Evolutionary conservation across 2,888 invertebrate species (phyloP).

Genomic region (Baronia brevicornis): DNA sequence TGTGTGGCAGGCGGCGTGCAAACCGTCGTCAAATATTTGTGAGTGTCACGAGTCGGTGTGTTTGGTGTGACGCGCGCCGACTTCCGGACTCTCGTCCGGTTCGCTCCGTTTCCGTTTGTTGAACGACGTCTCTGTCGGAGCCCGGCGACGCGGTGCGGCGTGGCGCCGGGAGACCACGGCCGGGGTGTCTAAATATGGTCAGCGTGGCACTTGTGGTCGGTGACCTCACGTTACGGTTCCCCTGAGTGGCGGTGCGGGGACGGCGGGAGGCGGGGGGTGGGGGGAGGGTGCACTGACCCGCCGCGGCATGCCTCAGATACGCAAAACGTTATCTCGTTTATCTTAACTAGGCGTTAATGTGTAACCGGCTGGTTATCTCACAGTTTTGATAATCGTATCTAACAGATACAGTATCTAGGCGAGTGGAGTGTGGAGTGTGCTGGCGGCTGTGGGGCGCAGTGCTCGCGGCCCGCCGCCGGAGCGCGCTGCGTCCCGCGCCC

Average conservation of each 20-base stretch:
- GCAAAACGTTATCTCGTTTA: conserved; percentile 72
- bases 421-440: conserved; percentile 17
- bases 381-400: conserved; percentile 65
- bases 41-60: too few species aligned
- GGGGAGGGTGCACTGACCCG: conserved; percentile 46
- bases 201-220: background rate
- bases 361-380: conserved; percentile 64
- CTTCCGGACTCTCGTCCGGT: too few species aligned
- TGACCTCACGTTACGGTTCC: background rate
- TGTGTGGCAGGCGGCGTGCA: background rate
- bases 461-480: conserved; percentile 22
- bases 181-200: too few species aligned
- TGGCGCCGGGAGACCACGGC: too few species aligned
- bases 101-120: too few species aligned
- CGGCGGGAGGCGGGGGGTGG: background rate
- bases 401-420: conserved; percentile 57
- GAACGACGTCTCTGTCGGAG: too few species aligned
- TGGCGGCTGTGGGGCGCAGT: conserved; percentile 38
- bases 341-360: conserved; percentile 71
- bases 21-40: conserved; percentile 1
- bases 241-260: background rate
- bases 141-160: too few species aligned
- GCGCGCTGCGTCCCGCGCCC: conserved; percentile 17
- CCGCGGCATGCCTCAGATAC: conserved; percentile 56
- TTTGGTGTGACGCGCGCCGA: too few species aligned